Percentiles rank a stretch among this genome's conserved stretches.
Evolutionary conservation across 1,140 invertebrate genomes (phyloP).

Genomic region (Diprion similis): DNA sequence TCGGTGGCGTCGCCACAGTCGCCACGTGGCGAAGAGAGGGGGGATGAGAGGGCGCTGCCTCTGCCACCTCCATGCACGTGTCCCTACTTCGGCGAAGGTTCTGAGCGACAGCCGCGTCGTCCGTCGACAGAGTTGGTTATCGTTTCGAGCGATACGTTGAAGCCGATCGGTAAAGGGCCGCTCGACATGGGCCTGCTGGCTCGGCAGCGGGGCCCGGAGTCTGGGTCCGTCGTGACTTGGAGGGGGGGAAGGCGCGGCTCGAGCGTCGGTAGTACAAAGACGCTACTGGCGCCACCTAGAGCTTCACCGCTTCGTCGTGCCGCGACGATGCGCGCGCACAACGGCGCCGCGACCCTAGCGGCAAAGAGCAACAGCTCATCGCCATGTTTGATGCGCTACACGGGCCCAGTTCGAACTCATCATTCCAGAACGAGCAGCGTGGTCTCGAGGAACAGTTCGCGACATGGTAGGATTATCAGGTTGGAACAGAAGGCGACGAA

Average conservation of each 20-base stretch:
- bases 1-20: conserved; percentile 24
- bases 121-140: conserved; percentile 64
- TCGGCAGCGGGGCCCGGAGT: not conserved
- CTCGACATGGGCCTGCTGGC: conserved; percentile 23
- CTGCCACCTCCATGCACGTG: conserved; percentile 78
- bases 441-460: conserved; percentile 78
- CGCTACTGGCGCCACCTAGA: conserved; percentile 50
- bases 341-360: conserved; percentile 47
- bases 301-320: conserved; percentile 63
- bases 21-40: conserved; percentile 26
- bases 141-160: conserved; percentile 56
- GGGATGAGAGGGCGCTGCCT: conserved; percentile 57
- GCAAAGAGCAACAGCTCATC: conserved; percentile 54
- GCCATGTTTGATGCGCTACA: conserved; percentile 55
- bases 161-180: conserved; percentile 34
- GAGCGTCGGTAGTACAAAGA: conserved; percentile 53
- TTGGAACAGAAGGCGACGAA: conserved; percentile 95
- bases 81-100: conserved; percentile 76
- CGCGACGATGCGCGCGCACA: conserved; percentile 64
- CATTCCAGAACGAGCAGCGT: conserved; percentile 80
- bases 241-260: conserved; percentile 47
- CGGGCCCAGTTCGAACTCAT: conserved; percentile 64
- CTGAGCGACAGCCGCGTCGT: conserved; percentile 55
- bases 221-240: conserved; percentile 48
- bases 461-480: conserved; percentile 81